Conservation (phyloP, 2,113 vertebrate species). For the Gobio gobio region DNA sequence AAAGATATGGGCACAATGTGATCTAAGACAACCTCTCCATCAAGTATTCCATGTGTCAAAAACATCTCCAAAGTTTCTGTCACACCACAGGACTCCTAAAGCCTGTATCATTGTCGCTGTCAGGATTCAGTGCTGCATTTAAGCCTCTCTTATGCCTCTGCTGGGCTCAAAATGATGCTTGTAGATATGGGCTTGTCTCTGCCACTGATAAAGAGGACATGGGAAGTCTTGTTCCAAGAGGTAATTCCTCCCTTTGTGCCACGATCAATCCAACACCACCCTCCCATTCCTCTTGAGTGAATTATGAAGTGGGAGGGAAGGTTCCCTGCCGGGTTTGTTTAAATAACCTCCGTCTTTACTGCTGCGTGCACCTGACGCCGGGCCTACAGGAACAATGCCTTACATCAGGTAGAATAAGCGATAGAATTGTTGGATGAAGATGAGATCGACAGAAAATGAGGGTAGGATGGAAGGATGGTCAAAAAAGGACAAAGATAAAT, state of each 20-base stretch:
- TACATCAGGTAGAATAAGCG: not conserved
- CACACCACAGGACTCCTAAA: constrained; percentile 28
- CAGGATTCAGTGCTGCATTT: constrained; percentile 26
- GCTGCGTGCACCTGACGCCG: constrained; percentile 6
- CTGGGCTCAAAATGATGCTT: constrained; percentile 44
- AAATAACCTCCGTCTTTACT: constrained; percentile 52
- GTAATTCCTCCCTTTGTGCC: constrained; percentile 50
- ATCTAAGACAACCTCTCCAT: constrained; percentile 1
- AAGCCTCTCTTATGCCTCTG: constrained; percentile 38
- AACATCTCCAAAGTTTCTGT: constrained; percentile 18
- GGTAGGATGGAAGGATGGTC: not conserved
- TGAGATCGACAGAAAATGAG: not conserved
- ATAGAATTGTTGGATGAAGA: not conserved
- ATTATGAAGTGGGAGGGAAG: constrained; percentile 43
- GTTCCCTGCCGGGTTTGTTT: constrained; percentile 55
- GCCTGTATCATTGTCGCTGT: constrained; percentile 34
- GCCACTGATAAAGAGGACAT: constrained; percentile 7
- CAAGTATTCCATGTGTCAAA: constrained; percentile 1
- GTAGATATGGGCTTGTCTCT: constrained; percentile 43
- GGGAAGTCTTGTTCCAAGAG: constrained; percentile 45
- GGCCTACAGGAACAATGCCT: constrained; percentile 20
- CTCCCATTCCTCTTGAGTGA: constrained; percentile 50
- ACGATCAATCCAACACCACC: constrained; percentile 43
- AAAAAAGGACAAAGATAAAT: not conserved
- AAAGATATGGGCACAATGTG: not conserved